Evolutionary conservation across 1,140 invertebrate genomes (phyloP).

Genomic region (Xylocopa sonorina): DNA sequence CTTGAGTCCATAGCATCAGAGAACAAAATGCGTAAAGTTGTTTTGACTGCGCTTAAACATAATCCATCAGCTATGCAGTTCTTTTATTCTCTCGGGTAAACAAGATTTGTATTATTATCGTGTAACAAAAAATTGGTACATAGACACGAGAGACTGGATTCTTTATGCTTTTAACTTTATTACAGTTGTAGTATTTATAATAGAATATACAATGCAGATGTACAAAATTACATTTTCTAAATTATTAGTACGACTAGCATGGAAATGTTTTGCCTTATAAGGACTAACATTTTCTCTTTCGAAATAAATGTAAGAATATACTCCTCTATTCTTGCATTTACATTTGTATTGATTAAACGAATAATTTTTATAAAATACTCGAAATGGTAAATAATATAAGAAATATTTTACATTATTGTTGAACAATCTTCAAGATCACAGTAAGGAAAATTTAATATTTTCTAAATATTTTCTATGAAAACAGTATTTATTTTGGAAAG

Average conservation of each 20-base stretch:
- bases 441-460: neutral
- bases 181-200: slow-evolving; percentile 14
- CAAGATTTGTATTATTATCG: neutral
- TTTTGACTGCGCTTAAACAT: slow-evolving; percentile 91
- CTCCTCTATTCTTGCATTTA: neutral
- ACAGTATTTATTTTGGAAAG: neutral
- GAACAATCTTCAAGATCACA: too few species aligned
- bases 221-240: slow-evolving; percentile 53
- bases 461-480: neutral
- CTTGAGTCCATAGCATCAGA: slow-evolving; percentile 89
- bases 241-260: slow-evolving; percentile 52
- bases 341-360: slow-evolving; percentile 4
- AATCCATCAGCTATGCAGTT: slow-evolving; percentile 87
- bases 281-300: slow-evolving; percentile 10
- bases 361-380: slow-evolving; percentile 14
- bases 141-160: neutral
- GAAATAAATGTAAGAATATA: neutral
- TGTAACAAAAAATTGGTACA: neutral
- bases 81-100: slow-evolving; percentile 87
- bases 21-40: slow-evolving; percentile 89
- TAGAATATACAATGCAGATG: slow-evolving; percentile 25
- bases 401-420: neutral
- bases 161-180: neutral
- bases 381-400: neutral
- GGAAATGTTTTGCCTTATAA: slow-evolving; percentile 10